Base-by-base conservation (phyloP, 2,888 invertebrate genomes). In the Tanaodytes sp. region DNA sequence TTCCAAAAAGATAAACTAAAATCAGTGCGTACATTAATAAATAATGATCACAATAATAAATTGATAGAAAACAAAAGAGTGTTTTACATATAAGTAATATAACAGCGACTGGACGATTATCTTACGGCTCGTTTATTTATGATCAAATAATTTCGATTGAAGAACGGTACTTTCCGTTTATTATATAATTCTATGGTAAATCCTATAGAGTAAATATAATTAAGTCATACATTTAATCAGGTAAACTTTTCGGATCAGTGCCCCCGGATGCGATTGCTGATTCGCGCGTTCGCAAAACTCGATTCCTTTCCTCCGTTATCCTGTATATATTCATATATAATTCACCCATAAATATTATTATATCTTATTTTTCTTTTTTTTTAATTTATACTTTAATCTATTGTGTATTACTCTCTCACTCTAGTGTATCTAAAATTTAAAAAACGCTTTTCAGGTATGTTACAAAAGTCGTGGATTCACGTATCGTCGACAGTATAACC, bases 201-300 rank as follows among this genome's bases (percentile, higher is more conserved):
- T 81, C 82, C 82, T 83, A 82, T 80, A 82, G 82, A 83, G 82
- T 83, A 82, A 83, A 83, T 83, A 83, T 79, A 83, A 83, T 83
- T 83, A 83, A 83, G 81, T 80, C 82, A 83, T 83, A 83, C 82
- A 83, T 83, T 83, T 83, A 83, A 83, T 83, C 83, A 83, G 83
- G 83, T 83, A 83, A 80, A 83, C 82, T 82, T 82, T 82, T 83
- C 83, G 81, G 83, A 82, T 77, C 75, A 73, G 76, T 76, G 78
- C 80, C 82, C 82, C 82, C 79, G 72, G 72, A 71, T 75, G 75
- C 76, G 77, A 73, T 58, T 66, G 67, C 23, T 67, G 57, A 33
- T n/a, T 61, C 19, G 33, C n/a, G 76, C 74, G 66, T 58, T 42
- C 67, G 69, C 63, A 74, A 70, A 74, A 68, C 63, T 40, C 23